Percentiles rank a stretch among this genome's conserved stretches.
Conservation (phyloP, 2,113 vertebrate species). For the Lophius piscatorius region DNA sequence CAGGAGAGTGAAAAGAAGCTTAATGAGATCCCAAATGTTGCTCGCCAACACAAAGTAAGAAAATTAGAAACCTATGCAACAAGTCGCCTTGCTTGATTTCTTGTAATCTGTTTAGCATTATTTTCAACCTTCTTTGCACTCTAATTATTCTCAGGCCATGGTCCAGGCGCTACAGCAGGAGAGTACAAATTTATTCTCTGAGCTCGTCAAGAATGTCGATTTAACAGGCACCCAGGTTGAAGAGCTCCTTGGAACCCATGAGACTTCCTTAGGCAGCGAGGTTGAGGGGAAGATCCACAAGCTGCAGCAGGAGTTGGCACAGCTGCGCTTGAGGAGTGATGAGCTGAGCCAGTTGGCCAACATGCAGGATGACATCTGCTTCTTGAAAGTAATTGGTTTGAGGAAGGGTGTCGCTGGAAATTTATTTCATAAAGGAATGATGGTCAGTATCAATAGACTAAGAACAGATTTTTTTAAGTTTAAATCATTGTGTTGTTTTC, state of each 20-base stretch:
- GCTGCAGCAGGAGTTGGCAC: slow-evolving; percentile 72
- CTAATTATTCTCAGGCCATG: slow-evolving; percentile 46
- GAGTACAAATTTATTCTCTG: slow-evolving; percentile 58
- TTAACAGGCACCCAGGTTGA: slow-evolving; percentile 56
- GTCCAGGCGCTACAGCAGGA: slow-evolving; percentile 71
- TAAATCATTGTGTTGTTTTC: neutral
- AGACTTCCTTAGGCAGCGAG: slow-evolving; percentile 49
- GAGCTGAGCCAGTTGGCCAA: slow-evolving; percentile 63
- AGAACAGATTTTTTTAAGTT: no score
- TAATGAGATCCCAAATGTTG: slow-evolving; percentile 60
- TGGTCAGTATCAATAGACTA: neutral
- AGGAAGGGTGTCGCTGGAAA: neutral
- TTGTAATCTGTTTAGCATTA: neutral
- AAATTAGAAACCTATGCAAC: neutral
- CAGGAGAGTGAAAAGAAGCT: slow-evolving; percentile 64
- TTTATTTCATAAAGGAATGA: neutral
- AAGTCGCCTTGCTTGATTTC: neutral
- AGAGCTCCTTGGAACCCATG: slow-evolving; percentile 63
- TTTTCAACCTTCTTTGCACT: neutral
- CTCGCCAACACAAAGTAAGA: slow-evolving; percentile 70
- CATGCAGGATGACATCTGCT: slow-evolving; percentile 70
- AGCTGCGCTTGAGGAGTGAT: slow-evolving; percentile 61
- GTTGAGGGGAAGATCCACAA: slow-evolving; percentile 56
- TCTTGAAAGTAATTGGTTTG: slow-evolving; percentile 68
- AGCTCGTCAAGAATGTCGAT: slow-evolving; percentile 55